phyloP scores from a whole-genome alignment of 2,888 invertebrate genomes.

The Melikaiella ostensackeni region DNA sequence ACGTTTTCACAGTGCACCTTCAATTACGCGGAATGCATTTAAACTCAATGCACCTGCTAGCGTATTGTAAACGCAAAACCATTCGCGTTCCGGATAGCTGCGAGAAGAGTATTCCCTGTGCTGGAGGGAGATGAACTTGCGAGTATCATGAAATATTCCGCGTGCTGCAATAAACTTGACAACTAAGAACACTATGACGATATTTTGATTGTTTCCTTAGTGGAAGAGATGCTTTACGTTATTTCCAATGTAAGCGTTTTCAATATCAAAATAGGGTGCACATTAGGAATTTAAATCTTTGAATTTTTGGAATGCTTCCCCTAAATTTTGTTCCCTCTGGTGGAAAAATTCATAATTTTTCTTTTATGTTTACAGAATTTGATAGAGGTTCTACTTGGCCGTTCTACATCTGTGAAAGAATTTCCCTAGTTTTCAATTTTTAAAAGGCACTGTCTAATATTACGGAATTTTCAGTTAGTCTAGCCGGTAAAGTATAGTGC shows the following conservation, averaged over 20 bases:
- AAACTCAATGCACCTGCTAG: conserved; percentile 63
- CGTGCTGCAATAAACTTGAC: conserved; percentile 52
- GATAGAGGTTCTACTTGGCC: too few species aligned
- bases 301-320: too few species aligned
- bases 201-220: conserved; percentile 50
- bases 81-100: conserved; percentile 44
- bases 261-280: not conserved
- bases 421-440: too few species aligned
- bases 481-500: too few species aligned
- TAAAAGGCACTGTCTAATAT: too few species aligned
- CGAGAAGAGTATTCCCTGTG: conserved; percentile 34
- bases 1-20: conserved; percentile 63
- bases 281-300: too few species aligned
- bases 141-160: conserved; percentile 49
- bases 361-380: too few species aligned
- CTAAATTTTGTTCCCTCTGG: too few species aligned
- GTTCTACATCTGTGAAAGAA: too few species aligned
- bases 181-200: conserved; percentile 43
- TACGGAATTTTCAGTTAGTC: too few species aligned
- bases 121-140: conserved; percentile 33
- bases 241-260: conserved; percentile 43
- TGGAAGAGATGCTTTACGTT: not conserved
- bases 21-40: conserved; percentile 70
- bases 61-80: conserved; percentile 51
- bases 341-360: too few species aligned